Evolutionary conservation across 1,140 invertebrate species (phyloP), one percentile per base, ranked within the genome.

Genomic region (Diabrotica undecimpunctata): DNA sequence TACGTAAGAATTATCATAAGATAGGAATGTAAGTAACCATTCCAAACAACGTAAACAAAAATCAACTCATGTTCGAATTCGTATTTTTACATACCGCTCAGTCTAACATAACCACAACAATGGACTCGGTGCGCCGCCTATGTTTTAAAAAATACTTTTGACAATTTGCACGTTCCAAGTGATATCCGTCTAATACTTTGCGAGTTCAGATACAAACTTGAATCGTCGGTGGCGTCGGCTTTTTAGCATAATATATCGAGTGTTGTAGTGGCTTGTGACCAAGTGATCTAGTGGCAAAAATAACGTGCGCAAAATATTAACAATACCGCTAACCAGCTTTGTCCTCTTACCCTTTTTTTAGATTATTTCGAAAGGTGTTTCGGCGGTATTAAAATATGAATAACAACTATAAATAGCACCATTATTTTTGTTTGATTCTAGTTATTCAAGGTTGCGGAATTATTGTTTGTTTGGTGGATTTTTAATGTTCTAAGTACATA

Each of bases 131-230:
- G 0, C 35, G 55, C 41, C 58, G 58, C 58, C 58, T 60, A 60
- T 60, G 58, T 60, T 60, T 38, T 51, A 51, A 13, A 50, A 50
- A 50, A 25, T 54, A 60, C 38, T 39, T 39, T 11, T 39, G 25
- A 60, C 58, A 25, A 60, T 60, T 60, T 51, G 58, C 58, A 60
- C 58, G 58, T 60, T 50, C 12, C 53, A 35, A 54, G 9, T 58
- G 38, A 60, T 60, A 58, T 60, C 58, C 58, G 58, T 60, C 25
- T 39, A 38, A 39, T 46, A 46, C 41, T 46, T 46, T 46, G 41
- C 41, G 41, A n/a, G 41, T 25, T 25, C 25, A 25, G 25, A 25
- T 25, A 25, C 41, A 46, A 46, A n/a, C n/a, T 46, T 46, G 41
- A 46, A 46, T 6, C 41, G 41, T n/a, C 41, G 41, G 41, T 46